Conservation (phyloP, 1,140 invertebrate genomes). For the Drosophila fuyamai region DNA sequence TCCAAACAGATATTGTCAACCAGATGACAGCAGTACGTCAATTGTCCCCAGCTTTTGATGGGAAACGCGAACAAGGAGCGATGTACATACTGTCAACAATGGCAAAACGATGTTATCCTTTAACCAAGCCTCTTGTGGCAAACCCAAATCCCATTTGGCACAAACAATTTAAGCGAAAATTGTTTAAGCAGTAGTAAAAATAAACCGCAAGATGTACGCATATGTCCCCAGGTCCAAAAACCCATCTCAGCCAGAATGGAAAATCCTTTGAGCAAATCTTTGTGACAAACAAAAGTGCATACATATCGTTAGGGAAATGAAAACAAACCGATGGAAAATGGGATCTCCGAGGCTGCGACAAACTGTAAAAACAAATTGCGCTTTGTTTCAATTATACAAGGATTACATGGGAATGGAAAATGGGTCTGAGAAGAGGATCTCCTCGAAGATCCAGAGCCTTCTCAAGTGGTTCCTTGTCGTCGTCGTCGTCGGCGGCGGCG, state of each 20-base stretch:
- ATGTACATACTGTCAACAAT: conserved; percentile 62
- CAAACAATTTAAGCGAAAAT: conserved; percentile 80
- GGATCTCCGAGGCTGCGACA: conserved; percentile 77
- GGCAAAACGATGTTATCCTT: conserved; percentile 82
- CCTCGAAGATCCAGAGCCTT: conserved; percentile 15
- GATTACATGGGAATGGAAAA: conserved; percentile 58
- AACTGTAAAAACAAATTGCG: conserved; percentile 82
- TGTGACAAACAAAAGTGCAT: conserved; percentile 53
- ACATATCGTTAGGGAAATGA: conserved; percentile 63
- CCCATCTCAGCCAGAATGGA: conserved; percentile 6
- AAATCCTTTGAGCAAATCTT: conserved; percentile 80
- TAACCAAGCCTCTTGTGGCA: conserved; percentile 78
- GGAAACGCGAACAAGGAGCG: conserved; percentile 32
- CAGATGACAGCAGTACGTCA: conserved; percentile 68
- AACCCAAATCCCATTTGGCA: conserved; percentile 78
- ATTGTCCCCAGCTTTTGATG: conserved; percentile 53
- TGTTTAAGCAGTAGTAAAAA: conserved; percentile 76
- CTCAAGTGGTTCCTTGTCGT: conserved; percentile 54
- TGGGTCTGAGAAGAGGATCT: conserved; percentile 9
- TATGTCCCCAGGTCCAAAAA: conserved; percentile 33
- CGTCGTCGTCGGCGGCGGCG: conserved; percentile 27
- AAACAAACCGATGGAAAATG: conserved; percentile 77
- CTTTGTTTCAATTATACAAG: conserved; percentile 83
- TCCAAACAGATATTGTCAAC: conserved; percentile 55
- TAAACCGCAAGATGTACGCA: conserved; percentile 69